Conservation (phyloP, 1,140 invertebrate genomes). For the Dendroctonus ponderosae region DNA sequence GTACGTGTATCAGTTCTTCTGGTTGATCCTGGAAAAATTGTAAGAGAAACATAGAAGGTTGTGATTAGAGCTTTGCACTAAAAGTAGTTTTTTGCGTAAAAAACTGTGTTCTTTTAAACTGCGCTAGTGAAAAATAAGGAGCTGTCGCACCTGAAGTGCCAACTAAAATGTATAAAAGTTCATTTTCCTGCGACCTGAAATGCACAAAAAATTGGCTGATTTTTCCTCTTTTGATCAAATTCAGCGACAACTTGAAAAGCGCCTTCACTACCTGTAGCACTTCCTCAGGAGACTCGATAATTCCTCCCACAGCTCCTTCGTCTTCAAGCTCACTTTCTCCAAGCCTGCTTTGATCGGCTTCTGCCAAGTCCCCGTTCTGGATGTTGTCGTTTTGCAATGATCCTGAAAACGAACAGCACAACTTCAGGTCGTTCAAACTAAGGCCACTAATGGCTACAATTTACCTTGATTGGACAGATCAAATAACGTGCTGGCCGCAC, state of each 20-base stretch:
- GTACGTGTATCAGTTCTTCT: conserved; percentile 34
- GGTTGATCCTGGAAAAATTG: conserved; percentile 32
- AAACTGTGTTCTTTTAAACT: too few relatives aligned
- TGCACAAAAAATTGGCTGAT: background rate
- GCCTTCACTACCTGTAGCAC: conserved; percentile 30
- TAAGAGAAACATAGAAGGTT: background rate
- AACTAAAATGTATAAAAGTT: background rate
- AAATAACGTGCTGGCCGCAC: conserved; percentile 15
- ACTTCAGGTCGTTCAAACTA: background rate
- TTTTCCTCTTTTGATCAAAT: too few relatives aligned
- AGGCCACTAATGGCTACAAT: background rate
- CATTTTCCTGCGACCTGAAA: background rate
- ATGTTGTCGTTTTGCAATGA: conserved; percentile 36
- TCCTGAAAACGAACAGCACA: conserved; percentile 7
- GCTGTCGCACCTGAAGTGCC: background rate
- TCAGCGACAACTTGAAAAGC: background rate
- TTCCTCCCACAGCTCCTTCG: conserved; percentile 49
- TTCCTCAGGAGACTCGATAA: conserved; percentile 34
- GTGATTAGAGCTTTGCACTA: too few relatives aligned
- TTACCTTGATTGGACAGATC: conserved; percentile 24
- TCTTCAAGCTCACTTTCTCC: conserved; percentile 43
- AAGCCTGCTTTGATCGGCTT: conserved; percentile 48
- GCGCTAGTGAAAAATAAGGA: background rate
- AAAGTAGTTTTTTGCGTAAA: too few relatives aligned
- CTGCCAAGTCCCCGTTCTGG: conserved; percentile 48